Evolutionary conservation across 2,113 vertebrate genomes (phyloP), one percentile per base, ranked within the genome.

Genomic region (Poecile atricapillus): DNA sequence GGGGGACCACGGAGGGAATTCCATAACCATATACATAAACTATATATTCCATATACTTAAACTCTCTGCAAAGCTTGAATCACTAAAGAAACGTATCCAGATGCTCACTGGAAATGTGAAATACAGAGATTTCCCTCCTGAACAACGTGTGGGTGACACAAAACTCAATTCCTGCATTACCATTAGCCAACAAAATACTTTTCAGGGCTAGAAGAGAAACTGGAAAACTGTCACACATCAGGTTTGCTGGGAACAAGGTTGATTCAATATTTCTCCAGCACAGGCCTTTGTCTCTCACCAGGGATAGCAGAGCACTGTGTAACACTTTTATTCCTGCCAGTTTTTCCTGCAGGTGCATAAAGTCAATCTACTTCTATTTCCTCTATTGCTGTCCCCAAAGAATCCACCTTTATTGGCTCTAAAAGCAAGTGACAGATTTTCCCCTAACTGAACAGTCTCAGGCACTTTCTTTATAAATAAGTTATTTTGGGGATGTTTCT

Each of bases 381-480:
- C 92, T 82, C 92, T 69, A 0, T 9, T 62, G 84, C 83, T 68
- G 25, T 95, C 93, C 93, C 95, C 17, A 46, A 67, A 92, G 94
- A 49, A 87, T 49, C 79, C 31, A 52, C 65, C 64, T 87, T 93
- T 89, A 94, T 46, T 92, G 65, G 69, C 85, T 78, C 80, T 89
- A 92, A 96, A 83, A 96, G 71, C 58, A 83, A 91, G 65, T 91
- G 89, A 89, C 91, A 89, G 62, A 81, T 87, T 84, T 83, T 47
- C 58, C 64, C 58, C 81, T 47, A 91, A 71, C 73, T 71, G 77
- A 93, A 20, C 55, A 94, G 55, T 53, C 83, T 62, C 71, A 41
- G 75, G 43, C 35, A 52, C 28, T 52, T 90, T 41, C 56, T 67
- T 84, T 53, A 82, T 93, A 93, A 95, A 94, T 81, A 94, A 92